Evolutionary conservation across 2,113 vertebrate genomes (phyloP), one percentile per base, ranked within the genome.

Genomic region (Petroica traversi): DNA sequence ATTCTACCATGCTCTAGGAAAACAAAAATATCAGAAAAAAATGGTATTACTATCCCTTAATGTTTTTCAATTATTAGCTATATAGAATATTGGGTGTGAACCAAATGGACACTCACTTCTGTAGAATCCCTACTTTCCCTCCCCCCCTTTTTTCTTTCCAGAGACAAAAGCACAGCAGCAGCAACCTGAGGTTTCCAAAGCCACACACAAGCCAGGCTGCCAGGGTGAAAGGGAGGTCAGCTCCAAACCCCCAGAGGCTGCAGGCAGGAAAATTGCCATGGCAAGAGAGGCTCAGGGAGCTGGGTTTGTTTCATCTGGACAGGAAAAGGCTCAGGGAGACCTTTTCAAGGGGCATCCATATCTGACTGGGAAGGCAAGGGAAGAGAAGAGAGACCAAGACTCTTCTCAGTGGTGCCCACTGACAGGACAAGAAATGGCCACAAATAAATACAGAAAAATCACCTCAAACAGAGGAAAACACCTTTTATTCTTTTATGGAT

Each of bases 1-100:
- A 99, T 96, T 99, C 99, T 98, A 99, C 99, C 99, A 99, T 99
- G 98, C 98, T 99, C 99, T 99, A 98, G 74, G 85, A 94, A 97
- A 97, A 98, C 7, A 94, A 93, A 91, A 83, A 69, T 6, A 90
- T 29, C 12, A 81, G 89, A 95, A 91, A 61, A 97, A 33, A 20
- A 12, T 83, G 83, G 25, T 16, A 87, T 94, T 74, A 80, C 25
- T 49, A 57, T 16, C 5, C 3, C 10, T 33, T 12, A 57, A 8
- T 34, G 64, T n/a, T 85, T 72, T 49, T 6, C 15, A 33, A 28
- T 22, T 33, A 74, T 28, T 58, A 59, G 12, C 69, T 73, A 49
- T 1, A 81, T 0, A 79, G 26, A 85, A 54, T 11, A 72, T 9
- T 43, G 6, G 10, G 17, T 3, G 3, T 76, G 69, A 91, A 59